Conservation (phyloP, 2,113 vertebrate species). For the Tachuris rubrigastra region DNA sequence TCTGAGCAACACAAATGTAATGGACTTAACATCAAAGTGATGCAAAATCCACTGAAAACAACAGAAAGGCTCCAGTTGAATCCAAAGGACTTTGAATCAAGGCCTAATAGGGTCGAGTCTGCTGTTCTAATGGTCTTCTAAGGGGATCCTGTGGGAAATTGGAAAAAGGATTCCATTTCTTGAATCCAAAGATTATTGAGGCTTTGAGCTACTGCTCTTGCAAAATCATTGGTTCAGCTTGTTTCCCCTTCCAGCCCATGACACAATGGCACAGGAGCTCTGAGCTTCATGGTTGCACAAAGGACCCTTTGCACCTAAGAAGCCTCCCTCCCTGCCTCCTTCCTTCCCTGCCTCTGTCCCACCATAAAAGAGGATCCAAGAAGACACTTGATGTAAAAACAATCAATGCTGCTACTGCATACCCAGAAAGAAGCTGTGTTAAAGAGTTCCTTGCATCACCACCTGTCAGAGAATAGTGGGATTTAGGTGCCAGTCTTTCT, state of each 20-base stretch:
- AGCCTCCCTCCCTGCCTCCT: not conserved
- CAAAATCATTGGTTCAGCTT: not conserved
- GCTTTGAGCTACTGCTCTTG: not conserved
- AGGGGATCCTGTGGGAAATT: conserved; percentile 1
- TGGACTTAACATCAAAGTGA: conserved; percentile 38
- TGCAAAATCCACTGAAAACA: conserved; percentile 37
- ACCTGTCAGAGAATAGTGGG: not conserved
- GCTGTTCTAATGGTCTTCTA: not conserved
- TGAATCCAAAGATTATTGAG: not conserved
- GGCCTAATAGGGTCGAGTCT: not conserved
- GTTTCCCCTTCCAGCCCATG: not conserved
- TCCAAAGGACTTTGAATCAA: conserved; percentile 21
- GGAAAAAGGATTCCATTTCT: not conserved
- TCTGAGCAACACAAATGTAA: conserved; percentile 43
- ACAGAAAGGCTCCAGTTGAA: not conserved
- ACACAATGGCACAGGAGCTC: not conserved
- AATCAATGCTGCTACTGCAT: rapidly evolving
- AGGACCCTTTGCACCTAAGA: not conserved
- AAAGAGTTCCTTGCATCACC: not conserved
- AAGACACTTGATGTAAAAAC: not conserved
- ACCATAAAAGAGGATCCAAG: not conserved
- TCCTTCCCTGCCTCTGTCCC: not conserved
- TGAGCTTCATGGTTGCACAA: not conserved
- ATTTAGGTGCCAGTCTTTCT: not conserved
- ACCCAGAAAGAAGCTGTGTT: not conserved